Evolutionary conservation across 2,797 vertebrate species (phyloP).

Genomic region (Pelochelys cantorii): DNA sequence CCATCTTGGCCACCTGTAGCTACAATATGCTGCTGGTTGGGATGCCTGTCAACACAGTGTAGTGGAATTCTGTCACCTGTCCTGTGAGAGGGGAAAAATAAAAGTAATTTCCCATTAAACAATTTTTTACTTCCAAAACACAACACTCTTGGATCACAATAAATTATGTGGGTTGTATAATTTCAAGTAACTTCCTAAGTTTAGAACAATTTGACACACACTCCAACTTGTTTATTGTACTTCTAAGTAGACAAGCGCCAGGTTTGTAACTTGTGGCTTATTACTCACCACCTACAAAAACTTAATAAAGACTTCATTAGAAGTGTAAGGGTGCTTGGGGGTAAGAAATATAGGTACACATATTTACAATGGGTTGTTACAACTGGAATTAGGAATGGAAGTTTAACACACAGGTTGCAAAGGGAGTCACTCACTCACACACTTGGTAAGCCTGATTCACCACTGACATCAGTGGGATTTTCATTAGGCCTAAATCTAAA

Average conservation of each 20-base stretch:
- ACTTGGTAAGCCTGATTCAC: neutral
- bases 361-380: neutral
- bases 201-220: neutral
- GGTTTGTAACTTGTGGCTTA: accelerated
- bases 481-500: neutral
- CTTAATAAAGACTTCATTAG: neutral
- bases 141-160: neutral
- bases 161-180: too few relatives aligned
- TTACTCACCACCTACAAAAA: neutral
- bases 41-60: constrained; percentile 96
- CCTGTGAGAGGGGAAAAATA: constrained; percentile 69
- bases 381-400: neutral
- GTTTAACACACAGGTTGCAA: neutral
- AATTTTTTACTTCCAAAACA: neutral
- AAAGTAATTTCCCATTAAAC: neutral
- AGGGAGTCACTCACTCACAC: neutral
- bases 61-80: constrained; percentile 92
- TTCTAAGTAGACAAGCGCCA: accelerated
- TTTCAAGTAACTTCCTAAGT: neutral
- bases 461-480: neutral
- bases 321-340: neutral
- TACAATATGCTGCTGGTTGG: constrained; percentile 96
- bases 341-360: neutral
- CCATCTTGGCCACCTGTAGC: constrained; percentile 97
- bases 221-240: neutral